Conservation (phyloP, 92 coral and sea anemone genomes). For the Paramuricea clavata region DNA sequence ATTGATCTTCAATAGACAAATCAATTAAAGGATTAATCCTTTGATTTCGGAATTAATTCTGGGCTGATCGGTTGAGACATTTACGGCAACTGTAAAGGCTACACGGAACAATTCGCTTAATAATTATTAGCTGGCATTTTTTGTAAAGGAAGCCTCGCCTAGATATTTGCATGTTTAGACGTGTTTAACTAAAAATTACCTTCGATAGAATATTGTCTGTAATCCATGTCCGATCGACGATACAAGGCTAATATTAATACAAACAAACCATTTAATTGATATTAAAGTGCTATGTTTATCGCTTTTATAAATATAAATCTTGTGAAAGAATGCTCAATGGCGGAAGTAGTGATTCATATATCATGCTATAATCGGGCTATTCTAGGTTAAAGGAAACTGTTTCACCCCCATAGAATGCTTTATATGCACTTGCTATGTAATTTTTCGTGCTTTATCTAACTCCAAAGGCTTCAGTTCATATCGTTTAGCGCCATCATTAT, state of each 20-base stretch:
- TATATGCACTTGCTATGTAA: neutral
- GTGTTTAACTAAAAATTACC: neutral
- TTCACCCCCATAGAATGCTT: neutral
- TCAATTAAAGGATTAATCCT: constrained; percentile 27
- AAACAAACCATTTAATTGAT: constrained; percentile 43
- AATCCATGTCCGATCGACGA: neutral
- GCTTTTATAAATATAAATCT: neutral
- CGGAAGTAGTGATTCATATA: neutral
- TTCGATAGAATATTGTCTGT: neutral
- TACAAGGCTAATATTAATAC: constrained; percentile 5
- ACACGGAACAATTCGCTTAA: neutral
- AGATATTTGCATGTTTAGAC: neutral
- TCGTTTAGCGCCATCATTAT: constrained; percentile 4
- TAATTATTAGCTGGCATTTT: neutral
- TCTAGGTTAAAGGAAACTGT: neutral
- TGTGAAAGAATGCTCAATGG: neutral
- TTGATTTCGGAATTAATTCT: constrained; percentile 1
- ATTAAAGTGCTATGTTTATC: constrained; percentile 36
- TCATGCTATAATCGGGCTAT: neutral
- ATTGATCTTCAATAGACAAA: constrained; percentile 32
- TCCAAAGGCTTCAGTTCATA: neutral
- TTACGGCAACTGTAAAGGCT: constrained; percentile 29
- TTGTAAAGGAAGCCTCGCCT: neutral
- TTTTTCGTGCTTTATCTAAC: neutral
- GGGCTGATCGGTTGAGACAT: constrained; percentile 6